These are phyloP conservation scores for Nebria brevicollis DNA, from an alignment of 2,888 invertebrate species.

Conservation along the genomic window DNA sequence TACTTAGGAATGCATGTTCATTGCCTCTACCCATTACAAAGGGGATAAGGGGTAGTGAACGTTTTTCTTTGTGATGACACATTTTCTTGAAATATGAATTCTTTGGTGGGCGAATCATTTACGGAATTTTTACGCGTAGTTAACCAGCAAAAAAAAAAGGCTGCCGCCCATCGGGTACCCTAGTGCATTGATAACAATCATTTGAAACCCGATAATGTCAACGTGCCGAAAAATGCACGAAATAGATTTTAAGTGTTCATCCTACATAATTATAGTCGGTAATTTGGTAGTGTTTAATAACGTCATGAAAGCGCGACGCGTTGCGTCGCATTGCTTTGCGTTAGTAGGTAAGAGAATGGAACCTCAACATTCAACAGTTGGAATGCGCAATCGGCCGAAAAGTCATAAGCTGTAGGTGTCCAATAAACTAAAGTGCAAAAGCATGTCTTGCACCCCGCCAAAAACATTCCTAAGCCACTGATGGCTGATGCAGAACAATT, in stretches of 20 bases:
- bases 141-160: conserved; percentile 18
- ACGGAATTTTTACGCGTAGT: conserved; percentile 36
- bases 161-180: conserved; percentile 26
- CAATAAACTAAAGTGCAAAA: conserved; percentile 45
- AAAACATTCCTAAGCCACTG: background rate
- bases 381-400: conserved; percentile 2
- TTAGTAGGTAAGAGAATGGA: too few relatives aligned
- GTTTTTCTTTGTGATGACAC: background rate
- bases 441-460: conserved; percentile 21
- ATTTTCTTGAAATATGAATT: background rate
- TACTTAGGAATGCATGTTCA: background rate
- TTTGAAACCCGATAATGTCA: background rate
- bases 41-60: background rate
- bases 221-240: background rate
- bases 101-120: conserved; percentile 21
- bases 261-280: background rate
- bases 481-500: background rate
- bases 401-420: conserved; percentile 40
- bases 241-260: background rate
- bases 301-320: too few relatives aligned
- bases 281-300: background rate
- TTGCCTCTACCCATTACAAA: background rate
- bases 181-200: background rate
- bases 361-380: background rate
- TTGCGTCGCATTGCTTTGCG: too few relatives aligned